Base-by-base conservation (phyloP, 2,113 vertebrate genomes). In the Xyrauchen texanus region DNA sequence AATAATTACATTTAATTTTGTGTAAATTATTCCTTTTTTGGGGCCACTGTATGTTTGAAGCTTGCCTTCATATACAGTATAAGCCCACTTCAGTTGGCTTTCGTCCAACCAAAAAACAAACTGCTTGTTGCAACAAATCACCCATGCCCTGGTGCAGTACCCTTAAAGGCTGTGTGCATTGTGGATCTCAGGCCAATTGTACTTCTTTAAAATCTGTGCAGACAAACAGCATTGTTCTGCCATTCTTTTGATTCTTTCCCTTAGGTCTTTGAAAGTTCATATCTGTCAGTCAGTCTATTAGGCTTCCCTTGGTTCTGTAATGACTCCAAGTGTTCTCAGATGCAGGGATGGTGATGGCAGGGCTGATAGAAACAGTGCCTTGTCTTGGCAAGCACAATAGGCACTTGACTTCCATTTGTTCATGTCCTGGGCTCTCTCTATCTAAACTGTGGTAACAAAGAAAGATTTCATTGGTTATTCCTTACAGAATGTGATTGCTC, bases 281-380 rank as follows among this genome's bases (percentile, higher is more conserved):
- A 85, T 87, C 87, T 67, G 68, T 89, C 89, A 90, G 85, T 90
- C 89, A 83, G 87, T 90, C 88, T 86, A 89, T 92, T 90, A 92
- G 87, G 85, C 81, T 81, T 81, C 86, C 83, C 83, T 53, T 84
- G 83, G 87, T 85, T 79, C 81, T 84, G 72, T 91, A 91, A 91
- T 90, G 85, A 91, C 89, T 88, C 79, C 80, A 79, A 88, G 87
- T 91, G 90, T 92, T 90, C 87, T 45, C 84, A 80, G 86, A 91
- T 13, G 79, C 83, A 84, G 89, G 88, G 84, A 88, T 86, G 85
- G 84, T 88, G 90, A 92, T 91, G 89, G 88, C 84, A 81, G 67
- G 80, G 71, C 86, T 85, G 91, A 91, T 92, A 88, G 86, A 71
- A 83, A 84, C 88, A 85, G 84, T 83, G 85, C 86, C 79, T 80